Evolutionary conservation across 2,888 invertebrate species (phyloP), one percentile per base, ranked within the genome.

Genomic region (Aphodius sticticus): DNA sequence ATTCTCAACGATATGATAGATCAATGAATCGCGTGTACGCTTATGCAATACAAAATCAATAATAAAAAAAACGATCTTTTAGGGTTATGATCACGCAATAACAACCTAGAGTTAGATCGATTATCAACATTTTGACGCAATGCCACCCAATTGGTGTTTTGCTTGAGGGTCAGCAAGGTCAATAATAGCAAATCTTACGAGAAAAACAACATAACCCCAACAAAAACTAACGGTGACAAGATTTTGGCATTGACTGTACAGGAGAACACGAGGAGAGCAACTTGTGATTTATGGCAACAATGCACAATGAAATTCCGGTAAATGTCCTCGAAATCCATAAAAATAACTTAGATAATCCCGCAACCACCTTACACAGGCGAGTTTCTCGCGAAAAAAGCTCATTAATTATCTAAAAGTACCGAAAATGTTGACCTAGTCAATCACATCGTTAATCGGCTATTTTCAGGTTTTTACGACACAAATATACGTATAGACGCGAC

Each of bases 211-310:
- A n/a, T 16, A 76, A 37, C 77, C 26, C n/a, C 69, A 69, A n/a
- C 69, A 26, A 75, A 69, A 70, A 76, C 36, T 70, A 77, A 75
- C 53, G 53, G 53, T 16, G 76, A 36, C 81, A 82, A 81, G 83
- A 83, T 84, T 84, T 82, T 82, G 82, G 82, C 78, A 81, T 78
- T 74, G 82, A 83, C 82, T 83, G 82, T 81, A 81, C 81, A 26
- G 71, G 53, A 76, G 70, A 78, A 78, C 81, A 82, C 76, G 81
- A 82, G 80, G 81, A 79, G 78, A 75, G 26, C 81, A 75, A 79
- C 79, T 83, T 81, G 79, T 81, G 38, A 26, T 26, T 12, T 26
- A 74, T 53, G 12, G 12, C 12, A 5, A 3, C 6, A 53, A 53
- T 53, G 4, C 53, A 53, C 53, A 53, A 53, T 53, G 12, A 26